These are phyloP conservation scores for Erebia aethiops DNA, from an alignment of 2,888 invertebrate genomes.

Conservation along the genomic window DNA sequence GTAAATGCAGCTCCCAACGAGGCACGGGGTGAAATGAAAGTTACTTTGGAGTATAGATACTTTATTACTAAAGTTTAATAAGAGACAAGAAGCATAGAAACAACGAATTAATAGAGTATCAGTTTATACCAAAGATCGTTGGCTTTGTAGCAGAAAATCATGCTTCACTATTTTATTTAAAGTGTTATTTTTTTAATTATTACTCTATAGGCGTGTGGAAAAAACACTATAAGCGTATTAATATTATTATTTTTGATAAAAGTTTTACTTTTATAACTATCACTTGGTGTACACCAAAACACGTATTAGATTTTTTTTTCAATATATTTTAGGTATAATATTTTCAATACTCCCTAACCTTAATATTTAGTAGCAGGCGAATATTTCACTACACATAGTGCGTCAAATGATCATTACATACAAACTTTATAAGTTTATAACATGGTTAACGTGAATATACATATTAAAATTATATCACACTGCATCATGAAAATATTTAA, in stretches of 20 bases:
- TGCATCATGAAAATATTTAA: slow-evolving; percentile 71
- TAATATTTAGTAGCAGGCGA: slow-evolving; percentile 71
- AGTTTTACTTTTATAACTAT: slow-evolving; percentile 54
- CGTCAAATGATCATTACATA: slow-evolving; percentile 57
- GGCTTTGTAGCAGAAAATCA: slow-evolving; percentile 55
- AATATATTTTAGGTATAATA: slow-evolving; percentile 49
- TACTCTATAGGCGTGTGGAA: slow-evolving; percentile 64
- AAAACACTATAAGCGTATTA: slow-evolving; percentile 69
- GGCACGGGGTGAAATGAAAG: slow-evolving; percentile 79
- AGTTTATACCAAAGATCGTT: slow-evolving; percentile 42
- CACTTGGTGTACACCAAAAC: slow-evolving; percentile 71
- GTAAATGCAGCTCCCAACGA: slow-evolving; percentile 72
- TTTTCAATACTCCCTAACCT: slow-evolving; percentile 57
- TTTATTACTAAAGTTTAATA: slow-evolving; percentile 78
- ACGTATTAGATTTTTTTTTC: slow-evolving; percentile 53
- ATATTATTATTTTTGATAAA: slow-evolving; percentile 52
- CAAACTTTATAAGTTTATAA: slow-evolving; percentile 46
- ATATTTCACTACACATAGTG: slow-evolving; percentile 73
- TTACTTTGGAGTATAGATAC: slow-evolving; percentile 81
- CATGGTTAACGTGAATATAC: slow-evolving; percentile 54
- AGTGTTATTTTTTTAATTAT: slow-evolving; percentile 44
- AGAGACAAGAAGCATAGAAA: slow-evolving; percentile 73
- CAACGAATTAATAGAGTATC: slow-evolving; percentile 51
- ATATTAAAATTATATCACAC: slow-evolving; percentile 58
- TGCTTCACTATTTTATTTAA: slow-evolving; percentile 59